A percentile compares a stretch with the other conserved stretches of the same genome.
These are phyloP conservation scores for Tachina fera DNA, from an alignment of 2,888 invertebrate species.

Conservation along the genomic window DNA sequence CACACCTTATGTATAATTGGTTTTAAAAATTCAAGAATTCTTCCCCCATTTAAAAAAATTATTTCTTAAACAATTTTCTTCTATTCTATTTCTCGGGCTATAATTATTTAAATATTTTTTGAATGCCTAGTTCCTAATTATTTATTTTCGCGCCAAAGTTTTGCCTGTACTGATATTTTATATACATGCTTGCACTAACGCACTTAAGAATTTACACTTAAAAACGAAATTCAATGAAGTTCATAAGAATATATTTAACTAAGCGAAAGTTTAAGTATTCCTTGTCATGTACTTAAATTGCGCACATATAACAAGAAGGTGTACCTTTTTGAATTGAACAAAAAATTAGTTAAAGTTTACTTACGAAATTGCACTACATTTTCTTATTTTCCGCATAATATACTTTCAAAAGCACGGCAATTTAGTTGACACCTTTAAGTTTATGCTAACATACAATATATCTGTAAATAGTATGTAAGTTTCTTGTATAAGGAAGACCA, in stretches of 20 bases:
- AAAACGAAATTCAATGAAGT: constrained; percentile 33
- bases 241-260: constrained; percentile 49
- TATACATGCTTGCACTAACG: neutral
- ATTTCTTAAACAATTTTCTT: too few species aligned
- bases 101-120: too few species aligned
- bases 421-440: constrained; percentile 76
- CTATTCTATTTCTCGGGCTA: too few species aligned
- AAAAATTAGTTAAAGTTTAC: constrained; percentile 51
- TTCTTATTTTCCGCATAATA: constrained; percentile 78
- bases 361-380: constrained; percentile 51
- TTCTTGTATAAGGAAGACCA: constrained; percentile 9
- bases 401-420: constrained; percentile 79
- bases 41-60: too few species aligned
- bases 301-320: neutral
- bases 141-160: neutral
- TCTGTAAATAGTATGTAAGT: neutral
- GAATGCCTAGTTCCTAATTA: too few species aligned
- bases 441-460: constrained; percentile 24
- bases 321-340: constrained; percentile 20
- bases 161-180: neutral
- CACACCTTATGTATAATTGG: too few species aligned
- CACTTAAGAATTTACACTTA: neutral
- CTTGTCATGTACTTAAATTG: neutral
- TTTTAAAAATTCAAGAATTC: too few species aligned
- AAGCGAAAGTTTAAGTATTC: constrained; percentile 28